Evolutionary conservation across 2,888 invertebrate genomes (phyloP).

Genomic region (Diploptera punctata): DNA sequence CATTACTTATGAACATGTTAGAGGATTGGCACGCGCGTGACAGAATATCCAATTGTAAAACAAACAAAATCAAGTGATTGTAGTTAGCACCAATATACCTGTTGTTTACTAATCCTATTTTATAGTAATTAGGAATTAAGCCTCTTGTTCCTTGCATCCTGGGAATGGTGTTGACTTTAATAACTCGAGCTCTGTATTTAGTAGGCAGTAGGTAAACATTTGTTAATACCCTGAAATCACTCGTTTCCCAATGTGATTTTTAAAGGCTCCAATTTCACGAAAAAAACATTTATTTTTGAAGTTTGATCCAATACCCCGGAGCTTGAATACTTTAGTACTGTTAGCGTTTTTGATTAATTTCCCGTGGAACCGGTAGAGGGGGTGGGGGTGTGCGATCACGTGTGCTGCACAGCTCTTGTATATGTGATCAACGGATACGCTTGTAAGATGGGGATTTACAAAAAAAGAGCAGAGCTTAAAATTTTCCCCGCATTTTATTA

Average conservation of each 20-base stretch:
- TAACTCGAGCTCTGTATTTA: background rate
- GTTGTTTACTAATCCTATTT: too few species aligned
- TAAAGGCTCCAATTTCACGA: background rate
- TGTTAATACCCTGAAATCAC: too few species aligned
- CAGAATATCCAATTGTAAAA: too few species aligned
- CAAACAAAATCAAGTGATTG: too few species aligned
- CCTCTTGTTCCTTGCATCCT: background rate
- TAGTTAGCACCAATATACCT: too few species aligned
- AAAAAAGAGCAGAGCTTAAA: background rate
- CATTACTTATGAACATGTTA: too few species aligned
- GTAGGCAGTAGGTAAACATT: too few species aligned
- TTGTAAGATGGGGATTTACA: too few species aligned
- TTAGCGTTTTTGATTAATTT: background rate
- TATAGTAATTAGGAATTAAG: slow-evolving; percentile 15
- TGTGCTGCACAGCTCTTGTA: too few species aligned
- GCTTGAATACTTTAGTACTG: background rate
- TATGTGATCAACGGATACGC: too few species aligned
- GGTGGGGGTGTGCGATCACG: too few species aligned
- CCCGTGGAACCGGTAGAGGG: background rate
- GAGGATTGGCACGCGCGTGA: too few species aligned
- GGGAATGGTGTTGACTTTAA: background rate
- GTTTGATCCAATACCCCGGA: background rate
- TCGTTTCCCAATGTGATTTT: background rate
- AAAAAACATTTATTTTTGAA: background rate
- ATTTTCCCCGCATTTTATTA: background rate